These are phyloP conservation scores for Gallinago jamesoni DNA, from an alignment of 2,113 vertebrate species.

Conservation along the genomic window DNA sequence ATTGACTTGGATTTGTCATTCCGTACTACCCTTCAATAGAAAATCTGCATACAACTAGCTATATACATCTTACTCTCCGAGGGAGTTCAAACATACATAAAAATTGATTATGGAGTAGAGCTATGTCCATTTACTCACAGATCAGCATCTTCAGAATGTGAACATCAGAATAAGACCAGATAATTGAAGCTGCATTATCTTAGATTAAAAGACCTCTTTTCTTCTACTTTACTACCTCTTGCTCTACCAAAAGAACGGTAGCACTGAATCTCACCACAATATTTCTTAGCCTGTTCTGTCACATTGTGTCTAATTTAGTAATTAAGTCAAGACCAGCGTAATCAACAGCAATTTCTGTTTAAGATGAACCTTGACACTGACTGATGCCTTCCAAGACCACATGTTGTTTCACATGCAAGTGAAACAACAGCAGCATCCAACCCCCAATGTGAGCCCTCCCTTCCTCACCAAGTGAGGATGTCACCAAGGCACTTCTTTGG, in stretches of 20 bases:
- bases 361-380: neutral
- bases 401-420: neutral
- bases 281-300: neutral
- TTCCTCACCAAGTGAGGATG: fast-evolving
- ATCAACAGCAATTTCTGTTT: neutral
- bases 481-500: fast-evolving
- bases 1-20: neutral
- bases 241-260: neutral
- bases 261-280: neutral
- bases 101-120: neutral
- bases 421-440: neutral
- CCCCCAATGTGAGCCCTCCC: neutral
- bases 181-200: neutral
- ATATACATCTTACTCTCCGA: neutral
- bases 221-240: neutral
- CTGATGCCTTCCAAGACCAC: neutral
- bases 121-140: neutral
- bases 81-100: neutral
- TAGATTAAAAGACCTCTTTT: neutral
- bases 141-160: neutral
- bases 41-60: neutral
- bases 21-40: neutral
- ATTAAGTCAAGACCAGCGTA: neutral
- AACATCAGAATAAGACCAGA: neutral
- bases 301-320: neutral